These are phyloP conservation scores for Garra rufa DNA, from an alignment of 2,113 vertebrate genomes.

Conservation along the genomic window DNA sequence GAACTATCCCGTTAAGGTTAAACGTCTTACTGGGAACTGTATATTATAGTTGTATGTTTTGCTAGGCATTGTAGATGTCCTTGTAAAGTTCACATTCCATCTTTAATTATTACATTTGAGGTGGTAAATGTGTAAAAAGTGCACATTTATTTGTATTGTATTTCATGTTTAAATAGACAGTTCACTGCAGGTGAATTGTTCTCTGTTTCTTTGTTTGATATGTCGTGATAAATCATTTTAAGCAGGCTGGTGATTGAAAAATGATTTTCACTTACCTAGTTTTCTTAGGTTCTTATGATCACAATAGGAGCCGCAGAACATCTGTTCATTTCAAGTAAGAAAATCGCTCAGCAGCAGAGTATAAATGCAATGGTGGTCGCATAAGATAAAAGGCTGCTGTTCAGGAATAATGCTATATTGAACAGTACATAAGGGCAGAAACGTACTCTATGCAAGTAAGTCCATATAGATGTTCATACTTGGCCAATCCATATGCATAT, in stretches of 20 bases:
- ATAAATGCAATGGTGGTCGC: not conserved
- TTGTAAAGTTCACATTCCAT: no score
- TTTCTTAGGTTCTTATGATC: constrained; percentile 18
- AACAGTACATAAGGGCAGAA: not conserved
- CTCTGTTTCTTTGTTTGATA: not conserved
- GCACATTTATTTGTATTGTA: not conserved
- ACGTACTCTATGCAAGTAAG: not conserved
- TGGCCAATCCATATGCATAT: not conserved
- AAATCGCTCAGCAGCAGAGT: not conserved
- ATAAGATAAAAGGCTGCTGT: not conserved
- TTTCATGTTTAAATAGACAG: not conserved
- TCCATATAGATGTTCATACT: not conserved
- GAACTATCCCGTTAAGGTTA: no score
- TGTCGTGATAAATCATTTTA: not conserved
- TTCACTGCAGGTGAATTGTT: not conserved
- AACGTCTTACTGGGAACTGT: no score
- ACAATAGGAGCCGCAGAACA: not conserved
- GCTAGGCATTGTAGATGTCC: no score
- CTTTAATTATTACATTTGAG: no score
- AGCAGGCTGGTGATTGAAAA: not conserved
- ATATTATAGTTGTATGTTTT: no score
- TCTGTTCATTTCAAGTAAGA: not conserved
- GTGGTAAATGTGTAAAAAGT: not conserved
- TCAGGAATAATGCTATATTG: not conserved
- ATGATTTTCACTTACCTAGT: constrained; percentile 1